Percentiles rank a stretch among this genome's conserved stretches.
These are phyloP conservation scores for Mythimna loreyi DNA, from an alignment of 2,888 invertebrate genomes.

Conservation along the genomic window DNA sequence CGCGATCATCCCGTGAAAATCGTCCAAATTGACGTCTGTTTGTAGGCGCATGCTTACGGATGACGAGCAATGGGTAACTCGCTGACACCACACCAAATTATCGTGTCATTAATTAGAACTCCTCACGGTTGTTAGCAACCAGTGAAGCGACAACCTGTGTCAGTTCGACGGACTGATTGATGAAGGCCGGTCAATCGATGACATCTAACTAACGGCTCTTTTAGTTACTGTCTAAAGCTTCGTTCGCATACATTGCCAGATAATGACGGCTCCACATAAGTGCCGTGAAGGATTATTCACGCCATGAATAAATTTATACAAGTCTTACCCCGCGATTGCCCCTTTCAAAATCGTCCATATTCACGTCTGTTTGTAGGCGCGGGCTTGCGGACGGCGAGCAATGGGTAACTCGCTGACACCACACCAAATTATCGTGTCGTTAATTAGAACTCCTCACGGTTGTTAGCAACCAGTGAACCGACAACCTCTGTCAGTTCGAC, in stretches of 20 bases:
- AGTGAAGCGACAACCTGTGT: conserved; percentile 55
- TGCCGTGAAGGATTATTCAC: too few relatives aligned
- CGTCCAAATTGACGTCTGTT: too few relatives aligned
- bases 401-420: too few relatives aligned
- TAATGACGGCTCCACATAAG: too few relatives aligned
- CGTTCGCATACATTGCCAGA: neutral
- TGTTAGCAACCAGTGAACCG: conserved; percentile 54
- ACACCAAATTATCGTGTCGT: conserved; percentile 36
- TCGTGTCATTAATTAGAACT: conserved; percentile 51
- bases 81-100: conserved; percentile 35
- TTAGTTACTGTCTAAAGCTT: conserved; percentile 18
- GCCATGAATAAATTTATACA: too few relatives aligned
- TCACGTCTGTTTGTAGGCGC: too few relatives aligned
- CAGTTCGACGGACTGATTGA: conserved; percentile 48
- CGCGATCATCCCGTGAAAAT: too few relatives aligned
- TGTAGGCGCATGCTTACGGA: too few relatives aligned
- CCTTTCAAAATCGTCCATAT: too few relatives aligned
- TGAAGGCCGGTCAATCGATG: conserved; percentile 55
- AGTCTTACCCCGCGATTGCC: too few relatives aligned
- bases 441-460: conserved; percentile 53
- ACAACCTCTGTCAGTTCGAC: conserved; percentile 48
- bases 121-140: conserved; percentile 48
- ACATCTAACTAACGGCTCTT: conserved; percentile 47
- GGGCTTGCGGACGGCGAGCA: too few relatives aligned
- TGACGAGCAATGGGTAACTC: too few relatives aligned